phyloP scores from a whole-genome alignment of 2,113 vertebrate genomes.

The Caranx melampygus region DNA sequence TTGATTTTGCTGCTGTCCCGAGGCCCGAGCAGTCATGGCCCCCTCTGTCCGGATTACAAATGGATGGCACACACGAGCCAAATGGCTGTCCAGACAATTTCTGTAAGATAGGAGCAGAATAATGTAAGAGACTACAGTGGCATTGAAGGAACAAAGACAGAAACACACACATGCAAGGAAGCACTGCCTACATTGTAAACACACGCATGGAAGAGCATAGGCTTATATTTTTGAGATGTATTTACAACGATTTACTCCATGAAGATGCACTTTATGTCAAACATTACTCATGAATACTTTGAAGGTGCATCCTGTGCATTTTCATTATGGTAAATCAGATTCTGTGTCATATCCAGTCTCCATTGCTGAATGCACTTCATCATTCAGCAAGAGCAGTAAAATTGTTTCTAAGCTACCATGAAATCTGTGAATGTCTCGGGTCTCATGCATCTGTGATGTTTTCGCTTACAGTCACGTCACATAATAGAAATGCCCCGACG shows the following conservation, averaged over 20 bases:
- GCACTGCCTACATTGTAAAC: conserved; percentile 14
- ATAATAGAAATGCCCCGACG: background rate
- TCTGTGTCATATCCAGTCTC: conserved; percentile 4
- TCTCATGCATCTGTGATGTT: conserved; percentile 46
- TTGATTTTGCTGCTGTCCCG: conserved; percentile 85
- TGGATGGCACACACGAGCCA: conserved; percentile 79
- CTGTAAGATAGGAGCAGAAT: conserved; percentile 78
- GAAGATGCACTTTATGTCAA: conserved; percentile 37
- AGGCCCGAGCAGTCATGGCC: conserved; percentile 77
- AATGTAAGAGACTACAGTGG: conserved; percentile 67
- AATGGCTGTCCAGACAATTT: conserved; percentile 82
- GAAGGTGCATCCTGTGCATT: conserved; percentile 21
- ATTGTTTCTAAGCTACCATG: conserved; percentile 54
- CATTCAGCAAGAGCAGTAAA: conserved; percentile 39
- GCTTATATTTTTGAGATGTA: conserved; percentile 9
- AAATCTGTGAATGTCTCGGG: conserved; percentile 53
- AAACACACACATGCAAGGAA: conserved; percentile 30
- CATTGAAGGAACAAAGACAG: conserved; percentile 56
- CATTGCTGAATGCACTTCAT: conserved; percentile 29
- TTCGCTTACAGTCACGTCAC: conserved; percentile 26
- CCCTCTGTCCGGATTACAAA: conserved; percentile 82
- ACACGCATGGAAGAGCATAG: conserved; percentile 12
- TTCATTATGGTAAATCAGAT: conserved; percentile 32
- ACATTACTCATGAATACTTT: conserved; percentile 17
- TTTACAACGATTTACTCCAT: conserved; percentile 18